Evolutionary conservation across 2,113 vertebrate species (phyloP).

Genomic region (Tragulus kanchil): DNA sequence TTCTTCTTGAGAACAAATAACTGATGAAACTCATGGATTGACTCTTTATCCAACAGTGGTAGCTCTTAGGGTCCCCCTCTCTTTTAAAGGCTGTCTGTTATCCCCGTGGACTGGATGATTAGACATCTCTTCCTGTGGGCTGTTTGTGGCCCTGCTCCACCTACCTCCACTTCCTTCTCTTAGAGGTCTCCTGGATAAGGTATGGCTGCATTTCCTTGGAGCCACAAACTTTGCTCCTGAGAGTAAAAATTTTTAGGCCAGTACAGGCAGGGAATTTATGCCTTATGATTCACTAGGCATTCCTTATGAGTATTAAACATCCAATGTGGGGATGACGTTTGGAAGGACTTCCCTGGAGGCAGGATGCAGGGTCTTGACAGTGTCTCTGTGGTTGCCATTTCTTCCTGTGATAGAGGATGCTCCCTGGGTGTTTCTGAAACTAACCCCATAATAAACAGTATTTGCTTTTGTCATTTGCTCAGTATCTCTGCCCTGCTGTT

Average conservation of each 20-base stretch:
- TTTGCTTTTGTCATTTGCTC: not conserved
- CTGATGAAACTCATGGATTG: slow-evolving; percentile 89
- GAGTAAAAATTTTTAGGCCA: slow-evolving; percentile 27
- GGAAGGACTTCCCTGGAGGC: not conserved
- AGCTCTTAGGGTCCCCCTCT: not conserved
- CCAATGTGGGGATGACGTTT: not conserved
- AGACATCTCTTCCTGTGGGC: not conserved
- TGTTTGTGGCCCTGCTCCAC: not conserved
- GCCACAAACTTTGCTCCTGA: not conserved
- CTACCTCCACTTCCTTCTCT: not conserved
- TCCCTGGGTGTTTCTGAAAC: not conserved
- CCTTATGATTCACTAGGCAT: not conserved
- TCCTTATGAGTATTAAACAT: not conserved
- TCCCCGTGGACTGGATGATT: not conserved
- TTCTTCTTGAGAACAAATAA: slow-evolving; percentile 89
- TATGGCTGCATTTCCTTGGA: not conserved
- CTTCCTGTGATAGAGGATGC: not conserved
- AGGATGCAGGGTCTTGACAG: not conserved
- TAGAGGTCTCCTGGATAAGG: too few relatives aligned
- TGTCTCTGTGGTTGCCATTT: not conserved
- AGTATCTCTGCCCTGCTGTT: not conserved
- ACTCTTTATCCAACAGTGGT: slow-evolving; percentile 79
- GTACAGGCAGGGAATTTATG: not conserved
- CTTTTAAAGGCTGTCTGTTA: not conserved
- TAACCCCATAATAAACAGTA: not conserved